Percentiles rank a stretch among this genome's conserved stretches.
These are phyloP conservation scores for Trichonephila clavata DNA, from an alignment of 1,140 invertebrate species.

Conservation along the genomic window DNA sequence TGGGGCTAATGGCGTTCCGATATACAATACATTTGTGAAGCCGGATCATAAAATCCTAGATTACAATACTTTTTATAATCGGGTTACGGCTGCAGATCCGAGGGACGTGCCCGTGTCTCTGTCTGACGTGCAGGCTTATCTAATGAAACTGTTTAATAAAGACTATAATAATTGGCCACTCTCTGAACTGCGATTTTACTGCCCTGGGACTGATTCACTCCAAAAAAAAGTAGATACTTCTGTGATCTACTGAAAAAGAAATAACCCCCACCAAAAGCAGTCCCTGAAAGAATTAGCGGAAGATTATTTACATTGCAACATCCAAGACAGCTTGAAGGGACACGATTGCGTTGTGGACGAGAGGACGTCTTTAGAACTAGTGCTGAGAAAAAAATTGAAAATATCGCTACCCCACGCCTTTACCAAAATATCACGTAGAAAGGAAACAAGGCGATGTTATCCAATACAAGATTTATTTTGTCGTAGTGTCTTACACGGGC, in stretches of 20 bases:
- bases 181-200: constrained; percentile 97
- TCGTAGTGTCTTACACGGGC: too few species aligned
- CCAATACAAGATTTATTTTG: too few species aligned
- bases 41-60: constrained; percentile 91
- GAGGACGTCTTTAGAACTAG: background rate
- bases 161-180: constrained; percentile 98
- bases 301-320: constrained; percentile 94
- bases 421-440: too few species aligned
- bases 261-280: constrained; percentile 93
- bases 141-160: constrained; percentile 92
- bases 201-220: constrained; percentile 94
- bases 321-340: constrained; percentile 87
- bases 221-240: constrained; percentile 96
- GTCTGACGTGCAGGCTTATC: constrained; percentile 92
- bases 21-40: constrained; percentile 90
- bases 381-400: background rate
- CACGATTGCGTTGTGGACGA: constrained; percentile 60
- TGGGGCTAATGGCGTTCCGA: constrained; percentile 89
- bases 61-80: constrained; percentile 94
- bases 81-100: constrained; percentile 89
- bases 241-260: constrained; percentile 95
- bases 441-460: too few species aligned
- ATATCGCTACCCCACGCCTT: too few species aligned
- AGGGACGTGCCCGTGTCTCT: constrained; percentile 87
- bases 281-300: constrained; percentile 92